Base-by-base conservation (phyloP, 2,113 vertebrate species). In the Telmatochromis sp. region DNA sequence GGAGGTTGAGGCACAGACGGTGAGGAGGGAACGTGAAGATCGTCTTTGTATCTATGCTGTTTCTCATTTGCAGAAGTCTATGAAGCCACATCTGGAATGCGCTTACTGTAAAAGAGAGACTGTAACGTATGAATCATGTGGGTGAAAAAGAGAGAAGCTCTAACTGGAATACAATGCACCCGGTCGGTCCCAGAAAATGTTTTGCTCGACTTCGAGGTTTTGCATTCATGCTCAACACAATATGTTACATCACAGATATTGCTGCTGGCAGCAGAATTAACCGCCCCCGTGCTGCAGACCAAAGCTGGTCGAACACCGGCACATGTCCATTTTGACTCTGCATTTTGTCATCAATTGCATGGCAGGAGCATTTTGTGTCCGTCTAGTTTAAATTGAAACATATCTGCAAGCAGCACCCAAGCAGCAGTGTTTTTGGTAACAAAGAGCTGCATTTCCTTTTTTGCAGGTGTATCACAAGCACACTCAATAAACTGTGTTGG, bases 21-120 rank as follows among this genome's bases (percentile, higher is more conserved):
- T 83, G 83, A 40, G 79, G 68, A 83, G 15, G 53, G n/a, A 89
- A 55, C 47, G 75, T 81, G 33, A 78, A 90, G 28, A 70, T 84
- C 19, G 13, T 86, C 60, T 51, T 84, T 37, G 4, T 78, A 9
- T 63, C 45, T 63, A 11, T 11, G 4, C 82, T 81, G 79, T 31
- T 87, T 90, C 65, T 54, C 3, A 33, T 37, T 88, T 9, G 5
- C 15, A 54, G 26, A 83, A 28, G 26, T 82, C 82, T 35, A 53
- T 49, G 17, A 85, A 89, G 83, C 13, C 79, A 87, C 85, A 86
- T 89, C 88, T 92, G 85, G 83, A 51, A 9, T 35, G 26, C 3
- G 10, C 86, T 83, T 79, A 45, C 23, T 42, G 19, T 55, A 21
- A 70, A n/a, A 45, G n/a, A 47, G 54, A 19, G 4, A 35, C 53